Base-by-base conservation (phyloP, 2,888 invertebrate genomes). In the Tanypteryx hageni region DNA sequence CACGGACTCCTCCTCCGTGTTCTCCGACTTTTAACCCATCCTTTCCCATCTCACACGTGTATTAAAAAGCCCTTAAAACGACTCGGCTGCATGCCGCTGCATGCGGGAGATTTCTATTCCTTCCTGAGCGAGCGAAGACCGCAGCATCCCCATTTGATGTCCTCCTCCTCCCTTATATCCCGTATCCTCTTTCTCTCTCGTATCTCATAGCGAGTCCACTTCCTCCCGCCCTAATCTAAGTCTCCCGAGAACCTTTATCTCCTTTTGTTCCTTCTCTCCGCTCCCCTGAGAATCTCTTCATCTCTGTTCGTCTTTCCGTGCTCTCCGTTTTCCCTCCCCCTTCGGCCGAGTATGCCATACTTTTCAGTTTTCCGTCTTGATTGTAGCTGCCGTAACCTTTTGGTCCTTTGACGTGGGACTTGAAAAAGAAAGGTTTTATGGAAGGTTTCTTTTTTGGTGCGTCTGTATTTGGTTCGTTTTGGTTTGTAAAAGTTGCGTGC, bases 351-450 rank as follows among this genome's bases (percentile, higher is more conserved):
- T 64, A 64, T n/a, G 16, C 64, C 64, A n/a, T n/a, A 18, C 18
- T n/a, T 68, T 68, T n/a, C 11, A 5, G 44, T 44, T 44, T 44
- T 44, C n/a, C 68, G n/a, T 68, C 9, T n/a, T n/a, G 68, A 68
- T 68, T 68, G 68, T n/a, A n/a, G 68, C 68, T 68, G 18, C 68
- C 18, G 10, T 68, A n/a, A 68, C 68, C 68, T 68, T 68, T n/a
- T n/a, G n/a, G 18, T 68, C 68, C 22, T 68, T 68, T 68, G 18
- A n/a, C 68, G 68, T 22, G 16, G 16, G 11, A 11, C 10, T 14
- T 68, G 7, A n/a, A 68, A 8, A n/a, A 18, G n/a, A 18, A 22
- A 18, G n/a, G 18, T 68, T n/a, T 22, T 22, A 9, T n/a, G n/a
- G 68, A 44, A 44, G 44, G 44, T 44, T 44, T 44, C 3, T 44